Conservation (phyloP, 2,888 invertebrate genomes). For the Pterostichus niger region DNA sequence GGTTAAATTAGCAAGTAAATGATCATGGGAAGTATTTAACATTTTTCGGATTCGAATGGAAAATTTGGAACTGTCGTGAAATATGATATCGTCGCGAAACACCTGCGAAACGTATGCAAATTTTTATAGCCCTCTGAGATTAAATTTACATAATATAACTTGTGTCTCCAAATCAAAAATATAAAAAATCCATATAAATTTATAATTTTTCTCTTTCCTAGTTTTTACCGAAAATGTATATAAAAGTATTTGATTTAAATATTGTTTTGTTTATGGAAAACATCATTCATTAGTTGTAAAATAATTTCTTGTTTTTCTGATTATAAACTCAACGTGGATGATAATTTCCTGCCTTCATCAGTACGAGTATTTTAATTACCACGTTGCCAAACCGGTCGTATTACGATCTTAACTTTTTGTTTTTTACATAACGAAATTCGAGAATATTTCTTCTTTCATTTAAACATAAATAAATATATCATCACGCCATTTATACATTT, state of each 20-base stretch:
- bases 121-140: conserved; percentile 45
- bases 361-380: conserved; percentile 40
- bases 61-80: conserved; percentile 30
- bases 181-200: conserved; percentile 46
- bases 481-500: too few relatives aligned
- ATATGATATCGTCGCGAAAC: conserved; percentile 49
- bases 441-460: neutral
- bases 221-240: conserved; percentile 36
- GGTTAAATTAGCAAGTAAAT: conserved; percentile 12
- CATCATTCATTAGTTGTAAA: conserved; percentile 45
- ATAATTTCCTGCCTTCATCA: neutral
- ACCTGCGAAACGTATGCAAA: conserved; percentile 60
- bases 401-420: neutral
- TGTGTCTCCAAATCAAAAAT: conserved; percentile 6
- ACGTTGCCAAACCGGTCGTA: conserved; percentile 28
- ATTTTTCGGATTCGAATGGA: conserved; percentile 36
- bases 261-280: conserved; percentile 34
- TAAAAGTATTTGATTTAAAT: conserved; percentile 53
- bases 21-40: conserved; percentile 29
- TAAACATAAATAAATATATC: too few relatives aligned
- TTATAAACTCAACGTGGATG: conserved; percentile 24
- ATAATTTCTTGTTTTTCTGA: conserved; percentile 32
- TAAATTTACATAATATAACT: conserved; percentile 47
- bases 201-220: conserved; percentile 23
- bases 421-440: conserved; percentile 31